phyloP scores from a whole-genome alignment of 2,113 vertebrate genomes.

The Dasyprocta punctata region DNA sequence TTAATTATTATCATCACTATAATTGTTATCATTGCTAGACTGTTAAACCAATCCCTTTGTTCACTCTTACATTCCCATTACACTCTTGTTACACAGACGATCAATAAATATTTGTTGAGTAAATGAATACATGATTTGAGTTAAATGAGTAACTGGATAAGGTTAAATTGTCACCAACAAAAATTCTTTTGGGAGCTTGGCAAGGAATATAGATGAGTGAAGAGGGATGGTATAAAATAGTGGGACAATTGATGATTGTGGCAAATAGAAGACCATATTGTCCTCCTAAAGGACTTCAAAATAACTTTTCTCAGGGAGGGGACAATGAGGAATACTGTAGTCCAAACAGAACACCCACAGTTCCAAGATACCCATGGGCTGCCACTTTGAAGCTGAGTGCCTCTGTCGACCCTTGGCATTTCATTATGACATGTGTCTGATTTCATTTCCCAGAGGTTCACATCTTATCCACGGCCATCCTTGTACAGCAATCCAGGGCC shows the following conservation, averaged over 20 bases:
- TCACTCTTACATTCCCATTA: not conserved
- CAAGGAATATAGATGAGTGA: not conserved
- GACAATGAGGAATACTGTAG: not conserved
- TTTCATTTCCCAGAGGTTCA: not conserved
- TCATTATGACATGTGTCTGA: not conserved
- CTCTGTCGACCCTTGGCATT: not conserved
- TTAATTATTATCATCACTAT: not conserved
- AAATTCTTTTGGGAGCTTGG: not conserved
- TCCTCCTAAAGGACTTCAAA: not conserved
- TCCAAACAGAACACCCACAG: not conserved
- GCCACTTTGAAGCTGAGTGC: not conserved
- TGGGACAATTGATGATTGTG: fast-evolving
- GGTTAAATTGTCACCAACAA: not conserved
- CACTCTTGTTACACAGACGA: not conserved
- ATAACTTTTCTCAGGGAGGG: not conserved
- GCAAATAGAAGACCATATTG: not conserved
- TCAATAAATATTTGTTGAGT: not conserved
- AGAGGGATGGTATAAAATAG: not conserved
- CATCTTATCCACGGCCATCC: not conserved
- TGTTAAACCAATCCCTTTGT: not conserved
- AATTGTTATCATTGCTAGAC: not conserved
- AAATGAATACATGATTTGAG: not conserved
- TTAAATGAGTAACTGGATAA: not conserved
- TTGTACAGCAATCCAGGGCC: not conserved
- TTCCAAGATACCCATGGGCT: not conserved